A percentile compares a stretch with the other conserved stretches of the same genome.
Evolutionary conservation across 2,797 vertebrate genomes (phyloP).

Genomic region (Alfaro cultratus): DNA sequence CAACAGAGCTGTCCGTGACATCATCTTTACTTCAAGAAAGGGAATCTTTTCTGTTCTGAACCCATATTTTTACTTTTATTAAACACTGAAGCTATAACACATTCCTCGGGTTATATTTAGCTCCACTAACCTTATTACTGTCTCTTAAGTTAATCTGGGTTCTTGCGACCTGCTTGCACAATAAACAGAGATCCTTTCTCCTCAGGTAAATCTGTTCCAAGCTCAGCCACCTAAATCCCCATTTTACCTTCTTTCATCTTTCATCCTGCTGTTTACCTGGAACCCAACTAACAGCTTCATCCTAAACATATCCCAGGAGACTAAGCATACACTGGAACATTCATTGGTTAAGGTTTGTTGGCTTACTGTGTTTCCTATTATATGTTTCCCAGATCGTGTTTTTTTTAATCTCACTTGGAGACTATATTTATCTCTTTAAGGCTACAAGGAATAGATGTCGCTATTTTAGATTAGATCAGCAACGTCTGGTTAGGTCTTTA

Average conservation of each 20-base stretch:
- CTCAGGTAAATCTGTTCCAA: constrained; percentile 22
- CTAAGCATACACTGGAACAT: constrained; percentile 9
- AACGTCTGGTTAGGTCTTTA: constrained; percentile 10
- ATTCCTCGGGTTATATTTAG: neutral
- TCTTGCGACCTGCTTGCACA: constrained; percentile 14
- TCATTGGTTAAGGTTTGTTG: neutral
- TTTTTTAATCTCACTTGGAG: constrained; percentile 1
- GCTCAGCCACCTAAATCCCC: neutral
- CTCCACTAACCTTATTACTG: constrained; percentile 6
- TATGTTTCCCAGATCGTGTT: neutral
- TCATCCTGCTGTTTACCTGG: constrained; percentile 24
- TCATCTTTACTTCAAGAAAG: neutral
- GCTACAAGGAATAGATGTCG: constrained; percentile 16
- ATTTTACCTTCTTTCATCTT: constrained; percentile 16
- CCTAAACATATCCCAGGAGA: constrained; percentile 11
- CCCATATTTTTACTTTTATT: neutral
- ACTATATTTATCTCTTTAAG: constrained; percentile 24
- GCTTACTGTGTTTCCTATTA: constrained; percentile 21
- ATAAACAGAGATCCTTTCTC: constrained; percentile 21
- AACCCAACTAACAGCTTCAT: constrained; percentile 28
- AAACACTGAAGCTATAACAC: neutral
- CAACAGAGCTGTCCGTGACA: neutral
- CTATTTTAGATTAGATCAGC: constrained; percentile 16
- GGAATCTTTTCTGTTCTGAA: constrained; percentile 2
- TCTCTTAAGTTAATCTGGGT: constrained; percentile 28